Conservation (phyloP, 2,113 vertebrate genomes). For the Ophiodon elongatus region DNA sequence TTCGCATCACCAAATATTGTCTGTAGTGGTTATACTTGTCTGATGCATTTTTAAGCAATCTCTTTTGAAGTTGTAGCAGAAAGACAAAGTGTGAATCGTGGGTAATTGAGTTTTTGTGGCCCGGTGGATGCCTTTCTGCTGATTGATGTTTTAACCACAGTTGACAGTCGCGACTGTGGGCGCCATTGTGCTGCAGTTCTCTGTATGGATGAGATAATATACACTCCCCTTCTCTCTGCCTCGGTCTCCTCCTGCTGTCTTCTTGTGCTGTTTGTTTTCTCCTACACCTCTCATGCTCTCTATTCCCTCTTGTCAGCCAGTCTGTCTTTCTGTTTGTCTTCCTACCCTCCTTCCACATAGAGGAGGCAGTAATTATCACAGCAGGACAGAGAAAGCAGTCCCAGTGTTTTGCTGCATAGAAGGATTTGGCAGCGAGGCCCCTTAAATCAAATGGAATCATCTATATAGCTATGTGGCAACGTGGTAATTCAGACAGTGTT, state of each 20-base stretch:
- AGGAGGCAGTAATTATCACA: conserved; percentile 37
- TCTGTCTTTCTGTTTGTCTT: conserved; percentile 36
- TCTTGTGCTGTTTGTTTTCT: conserved; percentile 15
- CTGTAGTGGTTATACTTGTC: neutral
- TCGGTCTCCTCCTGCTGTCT: neutral
- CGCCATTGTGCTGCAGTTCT: conserved; percentile 13
- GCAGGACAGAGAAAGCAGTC: conserved; percentile 11
- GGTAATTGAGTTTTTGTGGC: conserved; percentile 35
- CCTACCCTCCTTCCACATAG: conserved; percentile 18
- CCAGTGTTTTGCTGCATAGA: conserved; percentile 2
- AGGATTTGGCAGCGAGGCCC: conserved; percentile 4
- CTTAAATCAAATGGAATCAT: neutral
- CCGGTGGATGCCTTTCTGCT: conserved; percentile 7
- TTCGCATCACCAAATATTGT: neutral
- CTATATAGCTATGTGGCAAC: no score
- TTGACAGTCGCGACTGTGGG: conserved; percentile 8
- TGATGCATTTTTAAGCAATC: conserved; percentile 2
- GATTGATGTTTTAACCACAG: conserved; percentile 35
- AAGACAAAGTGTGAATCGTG: neutral
- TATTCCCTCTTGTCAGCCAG: conserved; percentile 6
- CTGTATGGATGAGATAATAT: conserved; percentile 34
- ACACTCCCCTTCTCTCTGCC: neutral
- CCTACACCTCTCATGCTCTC: conserved; percentile 29
- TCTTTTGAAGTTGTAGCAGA: neutral
- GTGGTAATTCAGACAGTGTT: neutral